Percentiles rank a stretch among this genome's conserved stretches.
Conservation (phyloP, 2,113 vertebrate species). For the Talpa occidentalis region DNA sequence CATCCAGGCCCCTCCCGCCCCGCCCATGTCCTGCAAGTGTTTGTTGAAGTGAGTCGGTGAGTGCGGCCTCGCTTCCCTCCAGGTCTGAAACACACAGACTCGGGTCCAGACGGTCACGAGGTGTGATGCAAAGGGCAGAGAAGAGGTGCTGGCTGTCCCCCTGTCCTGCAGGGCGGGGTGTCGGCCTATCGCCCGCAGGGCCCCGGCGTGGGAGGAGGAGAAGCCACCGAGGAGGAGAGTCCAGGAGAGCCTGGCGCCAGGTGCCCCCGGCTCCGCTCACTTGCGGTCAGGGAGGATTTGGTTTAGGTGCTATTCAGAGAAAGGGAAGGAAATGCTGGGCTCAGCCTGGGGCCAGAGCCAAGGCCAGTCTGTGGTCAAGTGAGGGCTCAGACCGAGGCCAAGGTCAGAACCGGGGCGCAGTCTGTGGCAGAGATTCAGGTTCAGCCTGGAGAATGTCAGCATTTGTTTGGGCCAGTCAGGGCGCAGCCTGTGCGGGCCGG, state of each 20-base stretch:
- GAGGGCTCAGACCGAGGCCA: too few species aligned
- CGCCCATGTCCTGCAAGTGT: background rate
- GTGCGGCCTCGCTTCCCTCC: background rate
- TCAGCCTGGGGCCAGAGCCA: background rate
- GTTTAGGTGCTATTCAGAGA: background rate
- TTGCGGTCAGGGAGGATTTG: background rate
- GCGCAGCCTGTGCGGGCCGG: background rate
- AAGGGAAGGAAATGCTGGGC: background rate
- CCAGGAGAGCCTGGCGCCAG: background rate
- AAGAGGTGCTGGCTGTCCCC: too few species aligned
- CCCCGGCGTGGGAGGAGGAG: background rate
- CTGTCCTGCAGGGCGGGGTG: background rate
- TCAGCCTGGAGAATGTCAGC: background rate
- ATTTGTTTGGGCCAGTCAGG: background rate
- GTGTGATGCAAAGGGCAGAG: background rate
- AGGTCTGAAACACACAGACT: background rate
- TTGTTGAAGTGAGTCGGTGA: background rate
- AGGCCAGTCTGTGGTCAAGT: background rate
- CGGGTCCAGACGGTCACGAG: background rate
- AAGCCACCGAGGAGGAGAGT: background rate
- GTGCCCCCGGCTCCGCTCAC: background rate
- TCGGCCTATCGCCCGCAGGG: too few species aligned
- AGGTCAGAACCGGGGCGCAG: background rate
- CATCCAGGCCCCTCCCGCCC: background rate
- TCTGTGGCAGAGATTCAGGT: background rate